Percentiles rank a stretch among this genome's conserved stretches.
phyloP scores from a whole-genome alignment of 2,797 vertebrate genomes.

The Podargus strigoides region DNA sequence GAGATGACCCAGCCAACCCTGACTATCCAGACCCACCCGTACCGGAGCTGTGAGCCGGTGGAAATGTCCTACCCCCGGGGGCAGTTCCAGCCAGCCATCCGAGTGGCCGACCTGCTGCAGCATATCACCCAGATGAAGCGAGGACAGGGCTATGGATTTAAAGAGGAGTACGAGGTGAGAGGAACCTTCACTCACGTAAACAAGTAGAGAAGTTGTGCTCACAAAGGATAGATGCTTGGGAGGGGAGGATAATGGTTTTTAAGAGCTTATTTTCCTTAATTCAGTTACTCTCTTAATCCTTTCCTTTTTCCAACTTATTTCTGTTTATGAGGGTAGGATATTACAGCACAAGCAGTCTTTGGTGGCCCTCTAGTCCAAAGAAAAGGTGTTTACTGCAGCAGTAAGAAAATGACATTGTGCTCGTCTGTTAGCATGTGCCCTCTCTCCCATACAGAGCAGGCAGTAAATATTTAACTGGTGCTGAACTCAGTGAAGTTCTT shows the following conservation, averaged over 20 bases:
- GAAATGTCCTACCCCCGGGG: conserved; percentile 94
- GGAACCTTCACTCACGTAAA: not conserved
- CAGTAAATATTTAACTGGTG: not conserved
- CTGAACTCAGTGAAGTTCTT: not conserved
- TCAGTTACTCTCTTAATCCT: not conserved
- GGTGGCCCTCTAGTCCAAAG: not conserved
- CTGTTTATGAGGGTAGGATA: not conserved
- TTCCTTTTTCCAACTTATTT: not conserved
- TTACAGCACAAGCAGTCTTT: not conserved
- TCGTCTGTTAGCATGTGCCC: not conserved
- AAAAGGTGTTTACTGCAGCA: not conserved
- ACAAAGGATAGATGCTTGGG: fast-evolving
- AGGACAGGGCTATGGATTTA: conserved; percentile 95
- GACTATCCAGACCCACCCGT: conserved; percentile 94
- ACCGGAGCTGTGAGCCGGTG: conserved; percentile 91
- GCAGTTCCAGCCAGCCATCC: conserved; percentile 93
- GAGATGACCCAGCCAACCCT: conserved; percentile 89
- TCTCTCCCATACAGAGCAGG: not conserved
- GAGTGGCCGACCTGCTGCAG: conserved; percentile 93
- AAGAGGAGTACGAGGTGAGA: conserved; percentile 91
- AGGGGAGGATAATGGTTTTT: not conserved
- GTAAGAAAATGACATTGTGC: not conserved
- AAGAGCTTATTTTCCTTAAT: not conserved
- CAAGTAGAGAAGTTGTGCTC: not conserved
- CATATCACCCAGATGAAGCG: conserved; percentile 99